These are phyloP conservation scores for Dioctria linearis DNA, from an alignment of 2,888 invertebrate species.

Conservation along the genomic window DNA sequence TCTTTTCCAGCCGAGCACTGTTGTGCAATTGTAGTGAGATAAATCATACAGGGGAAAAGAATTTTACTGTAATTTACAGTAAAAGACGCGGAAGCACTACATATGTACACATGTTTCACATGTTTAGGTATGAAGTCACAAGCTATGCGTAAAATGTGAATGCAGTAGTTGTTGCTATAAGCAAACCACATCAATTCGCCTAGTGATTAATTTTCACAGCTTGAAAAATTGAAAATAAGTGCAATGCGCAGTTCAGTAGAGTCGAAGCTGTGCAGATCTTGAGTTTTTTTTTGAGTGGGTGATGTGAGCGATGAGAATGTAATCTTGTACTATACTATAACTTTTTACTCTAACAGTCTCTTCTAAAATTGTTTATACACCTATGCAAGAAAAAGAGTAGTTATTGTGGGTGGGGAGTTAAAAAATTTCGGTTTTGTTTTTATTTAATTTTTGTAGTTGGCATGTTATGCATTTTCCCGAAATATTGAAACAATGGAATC, in stretches of 20 bases:
- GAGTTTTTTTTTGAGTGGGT: too few relatives aligned
- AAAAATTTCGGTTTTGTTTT: neutral
- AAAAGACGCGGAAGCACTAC: neutral
- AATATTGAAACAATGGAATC: too few relatives aligned
- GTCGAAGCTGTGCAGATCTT: neutral
- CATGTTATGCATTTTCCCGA: too few relatives aligned
- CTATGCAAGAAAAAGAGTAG: neutral
- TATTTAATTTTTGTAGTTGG: too few relatives aligned
- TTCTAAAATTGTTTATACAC: conserved; percentile 1
- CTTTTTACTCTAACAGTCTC: neutral
- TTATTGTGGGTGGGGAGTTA: neutral
- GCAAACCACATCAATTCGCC: neutral
- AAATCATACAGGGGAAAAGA: neutral
- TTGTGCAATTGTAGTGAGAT: neutral
- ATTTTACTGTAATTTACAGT: neutral
- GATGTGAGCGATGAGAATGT: too few relatives aligned
- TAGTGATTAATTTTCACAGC: neutral
- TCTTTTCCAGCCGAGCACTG: neutral
- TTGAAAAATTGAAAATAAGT: neutral
- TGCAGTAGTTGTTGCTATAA: neutral
- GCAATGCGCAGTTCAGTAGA: neutral
- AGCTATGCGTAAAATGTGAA: too few relatives aligned
- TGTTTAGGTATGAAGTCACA: too few relatives aligned
- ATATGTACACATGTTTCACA: too few relatives aligned
- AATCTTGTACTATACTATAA: neutral